Conservation (phyloP, 1,140 invertebrate genomes). For the Ericerus pela region DNA sequence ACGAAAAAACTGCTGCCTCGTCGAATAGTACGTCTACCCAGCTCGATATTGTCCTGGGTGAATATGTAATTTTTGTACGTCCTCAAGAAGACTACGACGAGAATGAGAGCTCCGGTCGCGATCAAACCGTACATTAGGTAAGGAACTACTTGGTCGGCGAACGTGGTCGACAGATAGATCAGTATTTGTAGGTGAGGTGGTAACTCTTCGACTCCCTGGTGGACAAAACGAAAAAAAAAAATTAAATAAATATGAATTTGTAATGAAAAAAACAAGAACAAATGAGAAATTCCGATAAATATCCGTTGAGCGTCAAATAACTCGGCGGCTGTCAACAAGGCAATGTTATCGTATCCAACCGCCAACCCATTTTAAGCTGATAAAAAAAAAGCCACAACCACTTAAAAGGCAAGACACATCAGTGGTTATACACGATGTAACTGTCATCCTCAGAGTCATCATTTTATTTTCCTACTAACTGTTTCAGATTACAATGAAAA, state of each 20-base stretch:
- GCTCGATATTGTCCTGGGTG: constrained; percentile 52
- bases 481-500: no score
- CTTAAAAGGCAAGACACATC: no score
- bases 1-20: constrained; percentile 52
- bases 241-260: no score
- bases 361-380: not conserved
- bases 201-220: constrained; percentile 61
- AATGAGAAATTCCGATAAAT: not conserved
- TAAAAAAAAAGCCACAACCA: no score
- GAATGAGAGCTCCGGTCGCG: constrained; percentile 43
- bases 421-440: no score
- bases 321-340: not conserved
- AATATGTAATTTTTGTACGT: constrained; percentile 59
- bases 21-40: constrained; percentile 44
- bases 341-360: not conserved
- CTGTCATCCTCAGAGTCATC: no score
- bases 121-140: constrained; percentile 54
- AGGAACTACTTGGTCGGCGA: constrained; percentile 49
- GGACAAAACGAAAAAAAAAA: constrained; percentile 19
- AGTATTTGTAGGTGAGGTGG: constrained; percentile 42
- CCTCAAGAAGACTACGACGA: constrained; percentile 48
- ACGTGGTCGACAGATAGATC: constrained; percentile 60
- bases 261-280: not conserved
- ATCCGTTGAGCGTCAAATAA: not conserved
- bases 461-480: no score